phyloP scores from a whole-genome alignment of 53 echinoderm and acorn worm genomes.

The Luidia sarsii region DNA sequence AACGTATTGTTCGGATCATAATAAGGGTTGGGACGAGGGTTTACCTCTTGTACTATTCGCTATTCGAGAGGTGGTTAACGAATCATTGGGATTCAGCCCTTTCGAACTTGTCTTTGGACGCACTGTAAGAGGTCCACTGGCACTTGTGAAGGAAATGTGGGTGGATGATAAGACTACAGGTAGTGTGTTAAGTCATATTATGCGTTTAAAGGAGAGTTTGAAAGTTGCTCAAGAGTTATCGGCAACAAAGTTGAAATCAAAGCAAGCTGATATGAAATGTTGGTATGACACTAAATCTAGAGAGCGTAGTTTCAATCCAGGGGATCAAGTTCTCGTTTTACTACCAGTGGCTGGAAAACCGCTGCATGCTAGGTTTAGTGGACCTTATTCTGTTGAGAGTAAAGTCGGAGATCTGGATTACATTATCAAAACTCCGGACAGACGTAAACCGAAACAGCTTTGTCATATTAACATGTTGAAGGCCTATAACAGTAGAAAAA shows the following conservation, averaged over 20 bases:
- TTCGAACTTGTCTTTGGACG: slow-evolving; percentile 38
- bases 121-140: slow-evolving; percentile 25
- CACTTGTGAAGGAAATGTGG: slow-evolving; percentile 38
- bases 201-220: slow-evolving; percentile 29
- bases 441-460: slow-evolving; percentile 47
- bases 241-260: neutral
- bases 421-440: slow-evolving; percentile 53
- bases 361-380: slow-evolving; percentile 38
- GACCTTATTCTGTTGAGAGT: slow-evolving; percentile 53
- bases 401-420: slow-evolving; percentile 55
- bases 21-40: slow-evolving; percentile 65
- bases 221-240: slow-evolving; percentile 35
- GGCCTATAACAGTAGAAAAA: slow-evolving; percentile 15
- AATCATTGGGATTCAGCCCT: slow-evolving; percentile 59
- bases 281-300: slow-evolving; percentile 59
- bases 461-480: slow-evolving; percentile 82
- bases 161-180: slow-evolving; percentile 16
- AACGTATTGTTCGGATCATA: slow-evolving; percentile 15
- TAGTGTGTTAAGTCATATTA: slow-evolving; percentile 55
- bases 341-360: slow-evolving; percentile 53
- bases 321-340: slow-evolving; percentile 64
- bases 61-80: slow-evolving; percentile 58
- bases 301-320: slow-evolving; percentile 57
- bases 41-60: slow-evolving; percentile 70
- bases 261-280: slow-evolving; percentile 56